Conservation (phyloP, 2,113 vertebrate species). For the Tautogolabrus adspersus region DNA sequence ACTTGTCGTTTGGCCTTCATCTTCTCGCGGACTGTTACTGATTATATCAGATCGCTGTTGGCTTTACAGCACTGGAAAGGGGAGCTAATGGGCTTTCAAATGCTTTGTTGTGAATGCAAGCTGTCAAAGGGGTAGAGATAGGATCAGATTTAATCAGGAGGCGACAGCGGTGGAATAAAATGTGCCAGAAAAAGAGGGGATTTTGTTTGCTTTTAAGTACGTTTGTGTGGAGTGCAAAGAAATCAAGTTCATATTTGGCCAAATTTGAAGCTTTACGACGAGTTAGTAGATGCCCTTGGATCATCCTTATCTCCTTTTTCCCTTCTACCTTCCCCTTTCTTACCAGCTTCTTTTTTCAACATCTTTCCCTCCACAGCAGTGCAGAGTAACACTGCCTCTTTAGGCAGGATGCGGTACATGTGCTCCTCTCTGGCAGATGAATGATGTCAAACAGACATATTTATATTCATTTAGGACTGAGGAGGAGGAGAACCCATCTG, state of each 20-base stretch:
- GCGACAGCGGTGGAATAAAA: slow-evolving; percentile 53
- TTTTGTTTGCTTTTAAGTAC: slow-evolving; percentile 39
- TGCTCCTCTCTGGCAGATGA: slow-evolving; percentile 77
- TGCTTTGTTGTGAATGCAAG: slow-evolving; percentile 69
- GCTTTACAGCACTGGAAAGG: slow-evolving; percentile 53
- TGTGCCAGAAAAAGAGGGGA: slow-evolving; percentile 41
- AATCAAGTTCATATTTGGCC: slow-evolving; percentile 26
- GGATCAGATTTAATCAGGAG: slow-evolving; percentile 69
- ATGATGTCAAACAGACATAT: slow-evolving; percentile 84
- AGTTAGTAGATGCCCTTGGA: slow-evolving; percentile 40
- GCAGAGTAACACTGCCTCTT: slow-evolving; percentile 76
- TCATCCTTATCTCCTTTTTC: slow-evolving; percentile 46
- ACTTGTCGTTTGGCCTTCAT: slow-evolving; percentile 71
- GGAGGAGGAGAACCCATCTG: slow-evolving; percentile 83
- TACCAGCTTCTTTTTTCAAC: slow-evolving; percentile 33
- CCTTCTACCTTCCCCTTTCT: slow-evolving; percentile 26
- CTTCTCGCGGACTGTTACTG: slow-evolving; percentile 67
- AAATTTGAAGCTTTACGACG: slow-evolving; percentile 29
- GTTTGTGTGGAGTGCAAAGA: slow-evolving; percentile 3
- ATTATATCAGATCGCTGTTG: slow-evolving; percentile 67
- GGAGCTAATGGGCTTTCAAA: slow-evolving; percentile 74
- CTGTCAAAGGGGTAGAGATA: slow-evolving; percentile 69
- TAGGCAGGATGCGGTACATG: slow-evolving; percentile 65
- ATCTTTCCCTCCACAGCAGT: slow-evolving; percentile 22
- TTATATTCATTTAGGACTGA: slow-evolving; percentile 84